Evolutionary conservation across 2,797 vertebrate genomes (phyloP).

Genomic region (Dendrocincla tyrannina): DNA sequence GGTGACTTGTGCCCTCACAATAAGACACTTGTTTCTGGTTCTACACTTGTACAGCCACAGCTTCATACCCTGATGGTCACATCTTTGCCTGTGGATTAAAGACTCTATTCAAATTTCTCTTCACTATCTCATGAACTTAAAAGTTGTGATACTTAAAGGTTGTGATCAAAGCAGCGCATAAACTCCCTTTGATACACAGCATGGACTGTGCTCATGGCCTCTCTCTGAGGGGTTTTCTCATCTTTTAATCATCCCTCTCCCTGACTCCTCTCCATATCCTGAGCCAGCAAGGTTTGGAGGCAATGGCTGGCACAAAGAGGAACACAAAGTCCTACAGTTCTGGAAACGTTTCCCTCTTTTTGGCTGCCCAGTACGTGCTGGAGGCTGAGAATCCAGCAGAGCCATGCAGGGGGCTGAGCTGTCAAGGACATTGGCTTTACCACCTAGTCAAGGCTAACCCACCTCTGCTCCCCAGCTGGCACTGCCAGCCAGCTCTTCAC

Average conservation of each 20-base stretch:
- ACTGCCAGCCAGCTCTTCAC: neutral
- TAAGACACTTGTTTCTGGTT: neutral
- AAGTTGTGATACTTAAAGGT: neutral
- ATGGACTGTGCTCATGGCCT: neutral
- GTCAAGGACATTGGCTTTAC: neutral
- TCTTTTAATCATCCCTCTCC: neutral
- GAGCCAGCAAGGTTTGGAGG: neutral
- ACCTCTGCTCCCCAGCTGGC: neutral
- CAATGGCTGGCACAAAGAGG: neutral
- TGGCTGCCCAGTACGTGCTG: neutral
- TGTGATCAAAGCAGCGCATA: neutral
- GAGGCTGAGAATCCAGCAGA: neutral
- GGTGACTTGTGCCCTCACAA: neutral
- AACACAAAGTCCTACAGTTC: neutral
- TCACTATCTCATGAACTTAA: neutral
- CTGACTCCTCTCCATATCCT: neutral
- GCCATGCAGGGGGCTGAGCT: neutral
- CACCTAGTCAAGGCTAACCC: neutral
- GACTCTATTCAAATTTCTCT: neutral
- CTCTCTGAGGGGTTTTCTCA: neutral
- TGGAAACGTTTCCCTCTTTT: neutral
- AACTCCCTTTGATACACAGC: neutral
- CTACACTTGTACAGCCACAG: neutral
- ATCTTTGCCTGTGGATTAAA: neutral
- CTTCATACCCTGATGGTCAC: neutral